Percentiles rank a stretch among this genome's conserved stretches.
Evolutionary conservation across 2,888 invertebrate genomes (phyloP).

Genomic region (Platycheirus rosarum): DNA sequence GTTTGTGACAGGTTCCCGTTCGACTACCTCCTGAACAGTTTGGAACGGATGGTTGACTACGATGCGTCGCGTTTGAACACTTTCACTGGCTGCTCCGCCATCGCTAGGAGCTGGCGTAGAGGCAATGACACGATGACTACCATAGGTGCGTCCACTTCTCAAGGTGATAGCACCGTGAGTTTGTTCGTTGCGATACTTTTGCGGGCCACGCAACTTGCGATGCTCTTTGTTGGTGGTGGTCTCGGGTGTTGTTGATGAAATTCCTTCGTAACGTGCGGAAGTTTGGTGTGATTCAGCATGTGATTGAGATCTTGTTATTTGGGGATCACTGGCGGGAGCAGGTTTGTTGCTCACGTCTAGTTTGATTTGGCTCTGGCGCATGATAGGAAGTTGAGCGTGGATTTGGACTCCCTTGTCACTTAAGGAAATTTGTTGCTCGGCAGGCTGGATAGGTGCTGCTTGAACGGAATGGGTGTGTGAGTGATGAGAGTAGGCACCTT

Average conservation of each 20-base stretch:
- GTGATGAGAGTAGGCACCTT: slow-evolving; percentile 22
- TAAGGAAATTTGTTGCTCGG: slow-evolving; percentile 6
- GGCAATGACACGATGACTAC: slow-evolving; percentile 83
- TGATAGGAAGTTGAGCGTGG: slow-evolving; percentile 26
- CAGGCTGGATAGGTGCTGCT: neutral
- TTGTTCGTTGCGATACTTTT: slow-evolving; percentile 66
- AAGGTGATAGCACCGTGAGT: slow-evolving; percentile 57
- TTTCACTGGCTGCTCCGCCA: slow-evolving; percentile 84
- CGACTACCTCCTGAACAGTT: slow-evolving; percentile 85
- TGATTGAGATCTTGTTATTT: slow-evolving; percentile 48
- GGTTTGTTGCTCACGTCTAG: slow-evolving; percentile 16
- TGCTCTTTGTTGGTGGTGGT: neutral
- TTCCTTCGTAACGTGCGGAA: slow-evolving; percentile 21
- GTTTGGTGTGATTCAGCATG: slow-evolving; percentile 41
- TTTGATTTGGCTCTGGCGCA: slow-evolving; percentile 42
- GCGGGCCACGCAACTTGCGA: slow-evolving; percentile 17
- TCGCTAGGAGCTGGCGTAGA: slow-evolving; percentile 84
- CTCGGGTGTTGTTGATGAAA: slow-evolving; percentile 55
- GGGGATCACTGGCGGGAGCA: slow-evolving; percentile 20
- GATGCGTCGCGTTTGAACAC: slow-evolving; percentile 85
- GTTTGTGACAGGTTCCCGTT: slow-evolving; percentile 85
- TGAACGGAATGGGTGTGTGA: neutral
- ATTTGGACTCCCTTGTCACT: slow-evolving; percentile 23
- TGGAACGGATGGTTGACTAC: slow-evolving; percentile 86
- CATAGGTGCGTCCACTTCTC: slow-evolving; percentile 68